Evolutionary conservation across 2,888 invertebrate genomes (phyloP).

Genomic region (Epirrhoe alternata): DNA sequence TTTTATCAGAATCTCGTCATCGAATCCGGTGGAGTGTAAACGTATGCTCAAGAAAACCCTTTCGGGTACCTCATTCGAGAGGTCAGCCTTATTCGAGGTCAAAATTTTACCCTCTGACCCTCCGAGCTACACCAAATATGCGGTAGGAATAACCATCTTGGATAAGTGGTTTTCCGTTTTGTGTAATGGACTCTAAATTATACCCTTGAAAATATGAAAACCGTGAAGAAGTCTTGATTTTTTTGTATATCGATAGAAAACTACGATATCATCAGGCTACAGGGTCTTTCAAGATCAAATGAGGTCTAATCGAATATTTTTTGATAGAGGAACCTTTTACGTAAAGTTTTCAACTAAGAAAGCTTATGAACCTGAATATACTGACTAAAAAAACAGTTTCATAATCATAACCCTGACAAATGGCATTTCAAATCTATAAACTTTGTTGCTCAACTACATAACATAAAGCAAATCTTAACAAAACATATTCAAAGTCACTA

Average conservation of each 20-base stretch:
- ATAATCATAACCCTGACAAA: neutral
- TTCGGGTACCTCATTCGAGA: conserved; percentile 28
- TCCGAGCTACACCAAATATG: conserved; percentile 25
- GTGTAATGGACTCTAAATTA: conserved; percentile 23
- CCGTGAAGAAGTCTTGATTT: neutral
- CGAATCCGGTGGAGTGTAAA: conserved; percentile 34
- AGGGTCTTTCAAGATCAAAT: neutral
- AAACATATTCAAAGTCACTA: conserved; percentile 13
- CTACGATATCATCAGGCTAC: neutral
- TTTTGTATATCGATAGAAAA: neutral
- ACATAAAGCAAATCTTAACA: conserved; percentile 6
- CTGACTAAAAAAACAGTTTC: neutral
- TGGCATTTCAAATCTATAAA: neutral
- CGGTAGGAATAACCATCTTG: conserved; percentile 39
- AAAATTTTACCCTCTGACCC: conserved; percentile 40
- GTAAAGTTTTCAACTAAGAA: no score
- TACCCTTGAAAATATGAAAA: conserved; percentile 12
- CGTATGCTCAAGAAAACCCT: conserved; percentile 32
- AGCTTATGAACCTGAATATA: no score
- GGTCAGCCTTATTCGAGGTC: conserved; percentile 33
- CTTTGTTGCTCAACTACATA: neutral
- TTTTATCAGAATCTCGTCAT: conserved; percentile 40
- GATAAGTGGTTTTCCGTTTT: conserved; percentile 35
- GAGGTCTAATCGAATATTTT: no score
- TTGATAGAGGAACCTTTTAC: no score